Evolutionary conservation across 2,888 invertebrate genomes (phyloP), one percentile per base, ranked within the genome.

Genomic region (Brachypalpus laphriformis): DNA sequence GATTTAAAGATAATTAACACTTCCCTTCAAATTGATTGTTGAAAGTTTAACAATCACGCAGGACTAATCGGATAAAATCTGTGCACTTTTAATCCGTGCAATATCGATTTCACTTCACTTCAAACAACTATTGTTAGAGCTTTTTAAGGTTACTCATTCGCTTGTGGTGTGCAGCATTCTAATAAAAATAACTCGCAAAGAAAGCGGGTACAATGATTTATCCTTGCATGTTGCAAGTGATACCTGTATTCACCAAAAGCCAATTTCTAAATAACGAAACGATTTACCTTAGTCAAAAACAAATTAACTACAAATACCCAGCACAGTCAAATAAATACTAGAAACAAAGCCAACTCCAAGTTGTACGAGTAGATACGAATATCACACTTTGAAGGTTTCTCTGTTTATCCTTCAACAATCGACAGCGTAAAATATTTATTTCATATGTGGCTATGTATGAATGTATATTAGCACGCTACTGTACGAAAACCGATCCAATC

Each of bases 401-500:
- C 6, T 42, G 22, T 74, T 47, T 66, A 57, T 75, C 75, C 65
- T 57, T 65, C 75, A 75, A 65, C 65, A 74, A 75, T 57, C 65
- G 54, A 65, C 74, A 65, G 45, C 31, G 22, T 28, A 45, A 74
- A 45, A 74, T 56, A 63, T 51, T 51, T 54, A 20, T 7, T 54
- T 51, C 14, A 9, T 42, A 37, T n/a, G 20, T 4, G 5, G 16
- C 9, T 6, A 22, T 7, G 51, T 40, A 28, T 42, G 40, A n/a
- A 42, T 63, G 59, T 25, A 11, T 54, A 20, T 16, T 25, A 34
- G 22, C 63, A 47, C n/a, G 63, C 45, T 18, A 25, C n/a, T 47
- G 11, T 63, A 20, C 47, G 8, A 22, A 65, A 20, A 42, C 16
- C 14, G 45, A 57, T 40, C 14, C 56, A 65, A 75, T 47, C 65